Conservation (phyloP, 2,113 vertebrate species). For the Gallinago jamesoni region DNA sequence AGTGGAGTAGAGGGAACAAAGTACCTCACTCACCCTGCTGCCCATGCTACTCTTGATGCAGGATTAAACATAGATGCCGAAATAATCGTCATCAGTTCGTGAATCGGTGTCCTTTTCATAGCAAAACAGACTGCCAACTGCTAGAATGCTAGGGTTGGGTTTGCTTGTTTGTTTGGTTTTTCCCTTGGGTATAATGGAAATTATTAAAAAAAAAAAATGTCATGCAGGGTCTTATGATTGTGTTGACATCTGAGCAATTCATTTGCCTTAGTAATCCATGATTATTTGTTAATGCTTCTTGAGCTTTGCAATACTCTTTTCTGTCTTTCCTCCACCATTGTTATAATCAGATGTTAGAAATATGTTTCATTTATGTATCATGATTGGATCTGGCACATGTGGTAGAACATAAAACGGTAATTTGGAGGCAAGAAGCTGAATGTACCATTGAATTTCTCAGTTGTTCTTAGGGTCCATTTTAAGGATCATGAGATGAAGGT, state of each 20-base stretch:
- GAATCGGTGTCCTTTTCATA: not conserved
- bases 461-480: not conserved
- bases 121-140: not conserved
- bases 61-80: not conserved
- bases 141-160: not conserved
- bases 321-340: not conserved
- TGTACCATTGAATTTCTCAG: not conserved
- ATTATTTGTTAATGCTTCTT: not conserved
- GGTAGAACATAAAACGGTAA: not conserved
- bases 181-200: not conserved
- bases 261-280: not conserved
- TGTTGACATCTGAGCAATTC: not conserved
- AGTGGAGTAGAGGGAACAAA: not conserved
- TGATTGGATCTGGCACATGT: not conserved
- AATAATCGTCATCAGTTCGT: not conserved
- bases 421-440: not conserved
- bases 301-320: not conserved
- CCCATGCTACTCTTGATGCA: not conserved
- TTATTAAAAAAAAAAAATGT: not conserved
- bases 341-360: not conserved
- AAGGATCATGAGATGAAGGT: not conserved
- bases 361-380: not conserved
- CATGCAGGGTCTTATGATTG: not conserved
- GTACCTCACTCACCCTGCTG: not conserved
- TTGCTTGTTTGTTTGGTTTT: not conserved